These are phyloP conservation scores for Nasonia longicornis DNA, from an alignment of 1,140 invertebrate genomes.

Conservation along the genomic window DNA sequence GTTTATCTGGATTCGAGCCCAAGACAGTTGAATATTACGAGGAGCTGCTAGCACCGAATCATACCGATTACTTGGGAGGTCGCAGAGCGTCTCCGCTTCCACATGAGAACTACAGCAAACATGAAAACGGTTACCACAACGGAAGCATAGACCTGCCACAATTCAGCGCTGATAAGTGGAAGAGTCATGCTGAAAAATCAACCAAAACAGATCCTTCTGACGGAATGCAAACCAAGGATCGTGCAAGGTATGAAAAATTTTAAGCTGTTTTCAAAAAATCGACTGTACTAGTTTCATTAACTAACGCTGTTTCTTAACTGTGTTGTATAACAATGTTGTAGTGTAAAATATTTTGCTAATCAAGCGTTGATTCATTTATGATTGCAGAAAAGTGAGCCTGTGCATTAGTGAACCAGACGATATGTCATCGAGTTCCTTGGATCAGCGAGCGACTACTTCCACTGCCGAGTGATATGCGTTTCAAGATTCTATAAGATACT, in stretches of 20 bases:
- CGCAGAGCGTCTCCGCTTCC: conserved; percentile 48
- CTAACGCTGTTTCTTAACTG: no score
- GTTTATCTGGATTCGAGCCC: conserved; percentile 50
- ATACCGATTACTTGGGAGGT: conserved; percentile 56
- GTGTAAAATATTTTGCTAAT: no score
- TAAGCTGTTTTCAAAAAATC: conserved; percentile 15
- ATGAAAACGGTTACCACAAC: conserved; percentile 59
- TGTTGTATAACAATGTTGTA: no score
- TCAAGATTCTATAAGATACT: conserved; percentile 20
- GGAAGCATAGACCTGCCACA: conserved; percentile 49
- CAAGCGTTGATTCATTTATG: background rate
- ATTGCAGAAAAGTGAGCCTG: conserved; percentile 50
- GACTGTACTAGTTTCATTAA: background rate
- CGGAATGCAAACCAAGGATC: conserved; percentile 14
- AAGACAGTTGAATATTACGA: conserved; percentile 65
- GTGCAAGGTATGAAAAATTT: background rate
- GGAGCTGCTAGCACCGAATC: conserved; percentile 60
- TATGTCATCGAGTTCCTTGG: conserved; percentile 46
- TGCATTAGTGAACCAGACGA: conserved; percentile 47
- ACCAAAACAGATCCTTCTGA: conserved; percentile 45
- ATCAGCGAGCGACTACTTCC: conserved; percentile 43
- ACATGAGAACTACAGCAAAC: conserved; percentile 46
- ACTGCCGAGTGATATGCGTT: conserved; percentile 45
- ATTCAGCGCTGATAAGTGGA: conserved; percentile 48
- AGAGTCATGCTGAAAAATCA: conserved; percentile 48